Conservation (phyloP, 2,888 invertebrate genomes). For the Clistopyga incitator region DNA sequence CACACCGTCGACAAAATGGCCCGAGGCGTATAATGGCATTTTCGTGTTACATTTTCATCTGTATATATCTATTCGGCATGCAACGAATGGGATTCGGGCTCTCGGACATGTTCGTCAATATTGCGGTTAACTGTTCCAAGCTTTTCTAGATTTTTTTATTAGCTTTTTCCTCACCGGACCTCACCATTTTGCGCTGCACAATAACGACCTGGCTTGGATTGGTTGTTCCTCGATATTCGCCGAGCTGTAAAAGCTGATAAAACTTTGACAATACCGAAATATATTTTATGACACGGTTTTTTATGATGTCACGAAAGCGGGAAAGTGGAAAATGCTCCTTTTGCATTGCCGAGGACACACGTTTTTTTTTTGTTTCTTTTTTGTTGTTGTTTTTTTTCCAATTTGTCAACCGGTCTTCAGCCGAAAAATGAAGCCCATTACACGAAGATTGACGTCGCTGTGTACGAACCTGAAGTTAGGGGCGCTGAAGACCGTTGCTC, state of each 20-base stretch:
- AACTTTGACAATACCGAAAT: conserved; percentile 76
- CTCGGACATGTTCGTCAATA: conserved; percentile 13
- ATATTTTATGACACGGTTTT: conserved; percentile 76
- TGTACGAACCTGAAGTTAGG: too few relatives aligned
- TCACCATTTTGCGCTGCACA: not conserved
- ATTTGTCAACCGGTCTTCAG: not conserved
- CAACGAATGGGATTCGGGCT: not conserved
- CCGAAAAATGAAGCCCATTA: not conserved
- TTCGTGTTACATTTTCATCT: conserved; percentile 54
- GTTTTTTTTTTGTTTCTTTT: not conserved
- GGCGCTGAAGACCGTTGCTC: too few relatives aligned
- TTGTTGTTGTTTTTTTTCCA: not conserved
- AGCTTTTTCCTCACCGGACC: not conserved
- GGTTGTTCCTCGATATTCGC: conserved; percentile 25
- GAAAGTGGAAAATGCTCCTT: not conserved
- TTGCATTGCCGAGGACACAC: not conserved
- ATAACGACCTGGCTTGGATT: not conserved
- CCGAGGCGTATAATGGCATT: conserved; percentile 51
- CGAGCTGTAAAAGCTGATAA: conserved; percentile 73
- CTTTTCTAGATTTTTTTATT: not conserved
- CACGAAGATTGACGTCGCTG: too few relatives aligned
- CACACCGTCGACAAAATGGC: conserved; percentile 12
- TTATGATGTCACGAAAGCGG: conserved; percentile 24
- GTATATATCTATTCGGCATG: conserved; percentile 1
- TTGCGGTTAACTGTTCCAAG: conserved; percentile 7